Evolutionary conservation across 2,113 vertebrate genomes (phyloP).

Genomic region (Illadopsis cleaveri): DNA sequence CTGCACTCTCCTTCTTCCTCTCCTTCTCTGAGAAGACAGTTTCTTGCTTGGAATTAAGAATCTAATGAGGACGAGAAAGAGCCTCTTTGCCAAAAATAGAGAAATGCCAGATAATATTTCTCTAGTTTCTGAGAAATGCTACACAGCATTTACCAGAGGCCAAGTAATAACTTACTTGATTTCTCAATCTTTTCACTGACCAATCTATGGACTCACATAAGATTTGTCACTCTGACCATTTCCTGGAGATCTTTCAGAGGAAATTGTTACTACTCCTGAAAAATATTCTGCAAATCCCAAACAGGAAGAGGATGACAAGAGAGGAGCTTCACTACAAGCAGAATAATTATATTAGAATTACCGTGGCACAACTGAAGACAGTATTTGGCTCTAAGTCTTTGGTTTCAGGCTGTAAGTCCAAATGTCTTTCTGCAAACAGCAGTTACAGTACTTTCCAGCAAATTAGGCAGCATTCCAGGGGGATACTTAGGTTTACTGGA

Average conservation of each 20-base stretch:
- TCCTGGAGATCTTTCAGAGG: not conserved
- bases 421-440: slow-evolving; percentile 36
- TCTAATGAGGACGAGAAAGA: not conserved
- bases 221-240: not conserved
- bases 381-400: not conserved
- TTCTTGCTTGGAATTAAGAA: not conserved
- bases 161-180: not conserved
- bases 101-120: not conserved
- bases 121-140: not conserved
- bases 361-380: not conserved
- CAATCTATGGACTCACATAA: not conserved
- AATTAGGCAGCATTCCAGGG: slow-evolving; percentile 49
- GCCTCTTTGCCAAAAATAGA: not conserved
- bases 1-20: not conserved
- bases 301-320: not conserved
- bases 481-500: slow-evolving; percentile 47
- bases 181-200: not conserved
- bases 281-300: not conserved
- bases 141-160: not conserved
- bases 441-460: slow-evolving; percentile 25
- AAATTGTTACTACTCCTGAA: not conserved
- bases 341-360: not conserved
- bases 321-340: not conserved
- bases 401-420: not conserved
- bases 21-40: not conserved